These are phyloP conservation scores for Sylvia atricapilla DNA, from an alignment of 2,113 vertebrate species.

Conservation along the genomic window DNA sequence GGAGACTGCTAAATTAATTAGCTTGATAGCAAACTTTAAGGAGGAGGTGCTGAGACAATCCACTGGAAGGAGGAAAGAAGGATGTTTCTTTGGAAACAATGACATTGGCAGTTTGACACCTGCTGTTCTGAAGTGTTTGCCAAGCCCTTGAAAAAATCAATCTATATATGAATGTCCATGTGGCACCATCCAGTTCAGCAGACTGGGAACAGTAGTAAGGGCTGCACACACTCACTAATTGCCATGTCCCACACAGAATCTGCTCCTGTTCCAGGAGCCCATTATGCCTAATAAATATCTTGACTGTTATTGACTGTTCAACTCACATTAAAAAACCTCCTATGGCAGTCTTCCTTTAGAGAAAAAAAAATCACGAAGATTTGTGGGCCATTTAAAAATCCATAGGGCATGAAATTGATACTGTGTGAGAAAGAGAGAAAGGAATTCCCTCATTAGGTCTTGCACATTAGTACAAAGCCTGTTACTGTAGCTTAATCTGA, in stretches of 20 bases:
- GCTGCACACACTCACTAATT: background rate
- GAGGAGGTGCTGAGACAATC: background rate
- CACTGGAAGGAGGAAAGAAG: background rate
- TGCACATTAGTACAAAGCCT: slow-evolving; percentile 53
- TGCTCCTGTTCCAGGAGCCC: background rate
- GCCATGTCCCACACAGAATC: background rate
- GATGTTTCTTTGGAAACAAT: background rate
- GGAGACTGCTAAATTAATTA: background rate
- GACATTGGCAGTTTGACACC: background rate
- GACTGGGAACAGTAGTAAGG: background rate
- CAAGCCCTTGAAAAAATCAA: background rate
- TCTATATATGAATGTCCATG: background rate
- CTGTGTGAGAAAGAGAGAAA: slow-evolving; percentile 53
- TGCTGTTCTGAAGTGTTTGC: background rate
- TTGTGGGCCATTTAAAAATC: slow-evolving; percentile 69
- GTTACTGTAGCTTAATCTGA: slow-evolving; percentile 10
- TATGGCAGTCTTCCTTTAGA: slow-evolving; percentile 28
- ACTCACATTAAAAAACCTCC: background rate
- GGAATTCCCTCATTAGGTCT: slow-evolving; percentile 68
- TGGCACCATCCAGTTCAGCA: background rate
- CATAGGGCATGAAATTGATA: slow-evolving; percentile 72
- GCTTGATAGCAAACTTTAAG: background rate
- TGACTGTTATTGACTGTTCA: background rate
- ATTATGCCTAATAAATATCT: slow-evolving; percentile 5
- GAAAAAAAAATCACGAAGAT: slow-evolving; percentile 49